Percentiles rank a stretch among this genome's conserved stretches.
phyloP scores from a whole-genome alignment of 1,140 invertebrate genomes.

The Maconellicoccus hirsutus region DNA sequence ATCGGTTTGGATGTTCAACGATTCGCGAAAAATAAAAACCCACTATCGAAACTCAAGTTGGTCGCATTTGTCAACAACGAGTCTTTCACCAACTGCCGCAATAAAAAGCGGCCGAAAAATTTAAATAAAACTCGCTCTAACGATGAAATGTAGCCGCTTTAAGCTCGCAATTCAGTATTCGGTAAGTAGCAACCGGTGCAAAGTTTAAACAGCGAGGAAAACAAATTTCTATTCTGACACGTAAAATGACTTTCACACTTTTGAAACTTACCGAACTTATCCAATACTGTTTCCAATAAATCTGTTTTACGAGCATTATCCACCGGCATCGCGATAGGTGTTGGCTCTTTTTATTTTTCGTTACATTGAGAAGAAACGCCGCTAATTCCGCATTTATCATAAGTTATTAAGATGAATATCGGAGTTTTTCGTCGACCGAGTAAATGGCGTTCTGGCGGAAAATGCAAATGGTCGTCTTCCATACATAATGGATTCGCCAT shows the following conservation, averaged over 20 bases:
- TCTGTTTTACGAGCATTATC: slow-evolving; percentile 8
- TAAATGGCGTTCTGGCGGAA: background rate
- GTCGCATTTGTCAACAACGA: background rate
- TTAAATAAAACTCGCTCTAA: background rate
- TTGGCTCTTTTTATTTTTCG: background rate
- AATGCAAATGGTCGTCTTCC: background rate
- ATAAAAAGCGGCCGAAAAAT: background rate
- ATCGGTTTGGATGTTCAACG: too few species aligned
- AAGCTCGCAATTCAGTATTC: background rate
- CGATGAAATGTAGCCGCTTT: background rate
- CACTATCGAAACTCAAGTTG: too few species aligned
- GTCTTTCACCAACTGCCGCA: background rate
- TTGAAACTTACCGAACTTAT: slow-evolving; percentile 9
- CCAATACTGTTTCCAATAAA: slow-evolving; percentile 9
- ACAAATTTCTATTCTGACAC: slow-evolving; percentile 5
- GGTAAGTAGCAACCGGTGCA: slow-evolving; percentile 6
- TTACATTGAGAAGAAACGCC: background rate
- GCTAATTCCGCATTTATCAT: slow-evolving; percentile 8
- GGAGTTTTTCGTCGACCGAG: slow-evolving; percentile 2
- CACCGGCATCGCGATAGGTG: slow-evolving; percentile 1
- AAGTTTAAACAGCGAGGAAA: slow-evolving; percentile 8
- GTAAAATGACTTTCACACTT: slow-evolving; percentile 5
- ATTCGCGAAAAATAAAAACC: too few species aligned
- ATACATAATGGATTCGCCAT: background rate
- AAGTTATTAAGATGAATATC: background rate